Evolutionary conservation across 53 echinoderm and acorn worm species (phyloP), one percentile per base, ranked within the genome.

Genomic region (Holothuria leucospilota): DNA sequence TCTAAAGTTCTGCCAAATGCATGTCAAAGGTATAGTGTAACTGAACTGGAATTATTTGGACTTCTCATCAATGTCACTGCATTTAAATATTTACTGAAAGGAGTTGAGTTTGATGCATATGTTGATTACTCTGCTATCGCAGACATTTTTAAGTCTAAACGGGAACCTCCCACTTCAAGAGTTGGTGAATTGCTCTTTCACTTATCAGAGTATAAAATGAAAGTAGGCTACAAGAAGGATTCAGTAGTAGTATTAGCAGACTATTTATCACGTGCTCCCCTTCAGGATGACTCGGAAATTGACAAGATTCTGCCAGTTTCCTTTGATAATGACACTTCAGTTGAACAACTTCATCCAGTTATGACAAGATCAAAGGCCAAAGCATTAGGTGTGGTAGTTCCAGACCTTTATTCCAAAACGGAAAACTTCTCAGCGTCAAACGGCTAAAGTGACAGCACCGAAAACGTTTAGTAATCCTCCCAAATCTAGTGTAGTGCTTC

Each of bases 11-110:
- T 86, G 9, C 86, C 86, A 10, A 6, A 78, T 49, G 86, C 86
- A 13, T 86, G 86, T 39, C 75, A 61, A 77, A 26, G 64, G 20
- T 86, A 86, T 53, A 86, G 86, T 77, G 86, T 86, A 25, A 86
- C 86, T 24, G 86, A 86, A 77, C 46, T 86, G 16, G 86, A 86
- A n/a, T 42, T 77, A 62, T 86, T 77, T 77, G 86, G 86, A 6
- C 77, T 86, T 51, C 40, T 62, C 15, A 77, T 86, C 24, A 86
- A 86, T 63, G 40, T 86, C 5, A 62, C 77, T 34, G 86, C 77
- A n/a, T n/a, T n/a, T n/a, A n/a, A n/a, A n/a, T n/a, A n/a, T n/a
- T n/a, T n/a, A n/a, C n/a, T n/a, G n/a, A 75, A 77, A 52, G 62
- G 77, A 77, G 40, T 28, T 59, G 77, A 86, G 34, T 86, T 86